Conservation (phyloP, 2,888 invertebrate genomes). For the Drosophila nigricruria region DNA sequence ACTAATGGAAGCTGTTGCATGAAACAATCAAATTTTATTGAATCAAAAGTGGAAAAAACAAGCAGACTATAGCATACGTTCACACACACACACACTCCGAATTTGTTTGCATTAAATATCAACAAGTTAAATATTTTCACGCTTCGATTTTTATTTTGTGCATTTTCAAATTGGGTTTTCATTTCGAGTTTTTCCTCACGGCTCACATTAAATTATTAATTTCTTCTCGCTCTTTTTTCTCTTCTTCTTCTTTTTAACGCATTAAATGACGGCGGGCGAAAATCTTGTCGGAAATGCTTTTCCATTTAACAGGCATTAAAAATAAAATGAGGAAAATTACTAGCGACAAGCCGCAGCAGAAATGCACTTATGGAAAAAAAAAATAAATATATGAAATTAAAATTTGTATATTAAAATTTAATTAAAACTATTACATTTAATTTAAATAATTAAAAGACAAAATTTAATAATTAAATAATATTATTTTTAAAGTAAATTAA, state of each 20-base stretch:
- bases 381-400: too few species aligned
- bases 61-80: slow-evolving; percentile 7
- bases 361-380: slow-evolving; percentile 18
- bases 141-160: slow-evolving; percentile 3
- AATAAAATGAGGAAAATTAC: neutral
- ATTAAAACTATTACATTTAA: too few species aligned
- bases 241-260: slow-evolving; percentile 16
- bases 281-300: slow-evolving; percentile 36
- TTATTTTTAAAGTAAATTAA: neutral
- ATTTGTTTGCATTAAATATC: slow-evolving; percentile 59
- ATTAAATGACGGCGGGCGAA: slow-evolving; percentile 39
- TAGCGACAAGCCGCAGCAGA: neutral
- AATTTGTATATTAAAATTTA: too few species aligned
- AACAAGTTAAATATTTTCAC: slow-evolving; percentile 59
- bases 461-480: too few species aligned
- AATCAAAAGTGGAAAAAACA: slow-evolving; percentile 26
- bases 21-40: slow-evolving; percentile 32
- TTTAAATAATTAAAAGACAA: neutral
- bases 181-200: slow-evolving; percentile 13
- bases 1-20: slow-evolving; percentile 12
- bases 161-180: slow-evolving; percentile 17
- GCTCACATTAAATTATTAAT: slow-evolving; percentile 57
- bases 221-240: neutral
- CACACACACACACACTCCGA: slow-evolving; percentile 5
- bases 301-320: slow-evolving; percentile 35